Percentiles rank a stretch among this genome's conserved stretches.
Evolutionary conservation across 2,888 invertebrate species (phyloP).

Genomic region (Cistogaster globosa): DNA sequence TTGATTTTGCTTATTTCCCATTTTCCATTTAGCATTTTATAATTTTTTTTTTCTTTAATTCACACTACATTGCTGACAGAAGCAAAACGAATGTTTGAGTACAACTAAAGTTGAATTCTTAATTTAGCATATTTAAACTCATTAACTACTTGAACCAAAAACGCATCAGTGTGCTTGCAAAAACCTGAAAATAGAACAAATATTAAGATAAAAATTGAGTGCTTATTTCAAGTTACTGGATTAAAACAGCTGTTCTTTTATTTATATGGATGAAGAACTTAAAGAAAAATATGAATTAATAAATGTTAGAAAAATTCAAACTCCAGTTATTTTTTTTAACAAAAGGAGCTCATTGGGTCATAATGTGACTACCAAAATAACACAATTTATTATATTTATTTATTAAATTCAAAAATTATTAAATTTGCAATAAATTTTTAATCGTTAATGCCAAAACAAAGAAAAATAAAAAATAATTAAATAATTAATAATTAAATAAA

Average conservation of each 20-base stretch:
- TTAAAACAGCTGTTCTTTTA: constrained; percentile 8
- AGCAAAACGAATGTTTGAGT: constrained; percentile 56
- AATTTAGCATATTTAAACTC: constrained; percentile 51
- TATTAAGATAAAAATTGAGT: constrained; percentile 35
- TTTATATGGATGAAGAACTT: too few species aligned
- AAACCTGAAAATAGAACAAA: not conserved
- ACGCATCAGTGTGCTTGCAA: not conserved
- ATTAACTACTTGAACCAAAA: not conserved
- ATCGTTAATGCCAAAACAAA: too few species aligned
- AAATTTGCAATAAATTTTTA: too few species aligned
- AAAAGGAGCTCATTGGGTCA: too few species aligned
- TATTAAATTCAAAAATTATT: too few species aligned
- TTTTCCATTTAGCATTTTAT: not conserved
- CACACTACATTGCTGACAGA: constrained; percentile 62
- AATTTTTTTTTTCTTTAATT: constrained; percentile 41
- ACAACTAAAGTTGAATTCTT: constrained; percentile 48
- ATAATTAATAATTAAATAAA: too few species aligned
- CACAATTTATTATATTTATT: too few species aligned
- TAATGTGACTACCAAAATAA: too few species aligned
- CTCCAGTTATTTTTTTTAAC: too few species aligned
- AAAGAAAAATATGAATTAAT: too few species aligned
- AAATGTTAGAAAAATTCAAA: too few species aligned
- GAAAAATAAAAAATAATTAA: too few species aligned
- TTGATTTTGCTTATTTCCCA: not conserved
- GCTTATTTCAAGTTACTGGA: constrained; percentile 7